Conservation (phyloP, 2,888 invertebrate species). For the Leptinotarsa tumamoca region DNA sequence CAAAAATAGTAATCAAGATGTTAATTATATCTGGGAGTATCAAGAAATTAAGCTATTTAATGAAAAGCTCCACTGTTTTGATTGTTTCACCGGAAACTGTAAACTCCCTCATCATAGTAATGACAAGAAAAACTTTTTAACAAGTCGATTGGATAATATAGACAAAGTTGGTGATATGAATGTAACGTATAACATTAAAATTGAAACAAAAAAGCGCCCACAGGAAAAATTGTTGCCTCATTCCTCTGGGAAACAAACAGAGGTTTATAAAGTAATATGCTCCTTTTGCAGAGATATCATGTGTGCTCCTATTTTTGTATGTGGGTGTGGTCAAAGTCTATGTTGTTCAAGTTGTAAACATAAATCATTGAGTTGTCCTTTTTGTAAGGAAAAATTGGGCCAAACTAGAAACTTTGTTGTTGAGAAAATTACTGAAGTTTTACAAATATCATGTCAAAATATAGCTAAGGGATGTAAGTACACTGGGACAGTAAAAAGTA, state of each 20-base stretch:
- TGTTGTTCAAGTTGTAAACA: slow-evolving; percentile 24
- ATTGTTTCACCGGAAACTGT: slow-evolving; percentile 19
- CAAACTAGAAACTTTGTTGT: slow-evolving; percentile 18
- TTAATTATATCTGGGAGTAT: slow-evolving; percentile 14
- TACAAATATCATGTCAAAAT: slow-evolving; percentile 25
- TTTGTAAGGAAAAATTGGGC: slow-evolving; percentile 15
- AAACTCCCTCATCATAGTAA: slow-evolving; percentile 9
- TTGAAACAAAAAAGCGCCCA: slow-evolving; percentile 2
- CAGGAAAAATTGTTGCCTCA: not conserved
- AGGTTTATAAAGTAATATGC: slow-evolving; percentile 19
- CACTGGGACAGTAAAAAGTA: slow-evolving; percentile 22
- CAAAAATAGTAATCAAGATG: not conserved
- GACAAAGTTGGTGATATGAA: slow-evolving; percentile 14
- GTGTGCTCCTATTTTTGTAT: slow-evolving; percentile 32
- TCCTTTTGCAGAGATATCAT: slow-evolving; percentile 25
- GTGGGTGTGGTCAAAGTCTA: slow-evolving; percentile 22
- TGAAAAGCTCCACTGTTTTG: slow-evolving; percentile 9
- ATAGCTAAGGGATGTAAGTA: slow-evolving; percentile 22
- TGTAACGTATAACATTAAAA: slow-evolving; percentile 8
- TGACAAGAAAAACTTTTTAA: slow-evolving; percentile 23
- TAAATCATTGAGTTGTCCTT: slow-evolving; percentile 10
- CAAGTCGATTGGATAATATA: slow-evolving; percentile 13
- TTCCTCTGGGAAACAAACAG: not conserved
- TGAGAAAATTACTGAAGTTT: slow-evolving; percentile 22
- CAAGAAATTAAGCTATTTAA: slow-evolving; percentile 19